Evolutionary conservation across 2,797 vertebrate genomes (phyloP).

Genomic region (Pogonophryne albipinna): DNA sequence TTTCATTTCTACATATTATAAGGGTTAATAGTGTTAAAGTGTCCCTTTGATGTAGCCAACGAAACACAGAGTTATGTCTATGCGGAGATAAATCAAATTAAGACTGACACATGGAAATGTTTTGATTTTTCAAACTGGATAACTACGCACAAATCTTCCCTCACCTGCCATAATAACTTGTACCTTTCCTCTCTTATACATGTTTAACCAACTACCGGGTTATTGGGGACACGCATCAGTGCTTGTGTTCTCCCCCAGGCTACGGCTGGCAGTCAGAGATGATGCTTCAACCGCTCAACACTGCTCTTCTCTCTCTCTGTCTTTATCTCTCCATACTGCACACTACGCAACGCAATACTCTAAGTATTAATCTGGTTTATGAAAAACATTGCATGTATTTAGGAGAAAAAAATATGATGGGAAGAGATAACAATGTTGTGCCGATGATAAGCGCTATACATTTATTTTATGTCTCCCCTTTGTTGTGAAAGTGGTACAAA

Average conservation of each 20-base stretch:
- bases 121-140: slow-evolving; percentile 30
- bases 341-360: slow-evolving; percentile 6
- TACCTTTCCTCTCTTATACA: slow-evolving; percentile 45
- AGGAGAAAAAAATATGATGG: neutral
- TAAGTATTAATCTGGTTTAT: slow-evolving; percentile 7
- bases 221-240: slow-evolving; percentile 67
- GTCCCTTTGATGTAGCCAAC: slow-evolving; percentile 1
- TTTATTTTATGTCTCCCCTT: neutral
- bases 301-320: slow-evolving; percentile 27
- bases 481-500: neutral
- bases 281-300: slow-evolving; percentile 53
- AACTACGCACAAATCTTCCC: slow-evolving; percentile 17
- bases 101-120: slow-evolving; percentile 11
- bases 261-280: slow-evolving; percentile 68
- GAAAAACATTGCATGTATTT: neutral
- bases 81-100: slow-evolving; percentile 4
- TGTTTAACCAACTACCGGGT: slow-evolving; percentile 48
- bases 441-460: neutral
- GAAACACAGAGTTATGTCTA: slow-evolving; percentile 8
- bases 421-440: neutral
- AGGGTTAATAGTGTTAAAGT: neutral
- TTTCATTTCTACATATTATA: neutral
- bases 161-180: slow-evolving; percentile 44
- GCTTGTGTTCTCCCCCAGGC: slow-evolving; percentile 63
- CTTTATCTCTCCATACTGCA: slow-evolving; percentile 25